A percentile compares a stretch with the other conserved stretches of the same genome.
Conservation (phyloP, 2,888 invertebrate species). For the Sepiola atlantica region DNA sequence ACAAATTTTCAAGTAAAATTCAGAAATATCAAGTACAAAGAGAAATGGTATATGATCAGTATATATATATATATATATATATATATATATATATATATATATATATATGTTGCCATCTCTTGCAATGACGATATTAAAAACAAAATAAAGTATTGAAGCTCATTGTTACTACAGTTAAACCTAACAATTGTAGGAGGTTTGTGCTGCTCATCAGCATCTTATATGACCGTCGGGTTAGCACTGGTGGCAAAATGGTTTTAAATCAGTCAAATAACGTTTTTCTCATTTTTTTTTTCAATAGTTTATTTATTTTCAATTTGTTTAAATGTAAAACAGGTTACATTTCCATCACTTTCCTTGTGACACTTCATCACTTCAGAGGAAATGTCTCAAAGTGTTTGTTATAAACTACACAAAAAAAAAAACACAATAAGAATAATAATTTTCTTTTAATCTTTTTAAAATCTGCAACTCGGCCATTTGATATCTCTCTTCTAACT, state of each 20-base stretch:
- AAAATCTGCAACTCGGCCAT: background rate
- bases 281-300: background rate
- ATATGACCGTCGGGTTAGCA: background rate
- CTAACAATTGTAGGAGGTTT: background rate
- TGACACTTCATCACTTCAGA: background rate
- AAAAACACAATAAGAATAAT: background rate
- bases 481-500: background rate
- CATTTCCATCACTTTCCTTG: background rate
- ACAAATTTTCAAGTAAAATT: background rate
- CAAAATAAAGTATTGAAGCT: background rate
- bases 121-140: background rate
- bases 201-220: background rate
- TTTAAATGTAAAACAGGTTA: background rate
- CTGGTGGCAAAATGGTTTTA: background rate
- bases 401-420: background rate
- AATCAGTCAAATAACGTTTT: background rate
- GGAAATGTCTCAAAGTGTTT: background rate
- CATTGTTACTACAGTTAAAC: background rate
- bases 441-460: background rate
- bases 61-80: background rate
- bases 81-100: no score
- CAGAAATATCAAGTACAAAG: background rate
- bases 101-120: background rate
- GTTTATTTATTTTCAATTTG: background rate
- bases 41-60: background rate